Base-by-base conservation (phyloP, 2,888 invertebrate genomes). In the Catocala nupta region DNA sequence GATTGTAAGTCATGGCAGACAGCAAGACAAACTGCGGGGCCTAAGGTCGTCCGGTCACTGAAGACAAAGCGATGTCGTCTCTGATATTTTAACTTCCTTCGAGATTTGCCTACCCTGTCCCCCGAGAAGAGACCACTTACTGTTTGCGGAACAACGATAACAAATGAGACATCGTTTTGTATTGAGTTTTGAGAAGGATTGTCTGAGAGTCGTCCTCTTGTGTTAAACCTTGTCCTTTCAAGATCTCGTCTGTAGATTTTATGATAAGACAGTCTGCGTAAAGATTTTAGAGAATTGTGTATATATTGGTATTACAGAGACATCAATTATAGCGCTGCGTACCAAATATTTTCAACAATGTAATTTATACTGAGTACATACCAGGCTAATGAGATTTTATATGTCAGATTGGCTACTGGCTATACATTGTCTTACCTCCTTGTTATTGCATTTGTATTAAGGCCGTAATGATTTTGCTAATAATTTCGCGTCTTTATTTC, bases 71-170 rank as follows among this genome's bases (percentile, higher is more conserved):
- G 75, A 71, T 70, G 57, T 70, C 56, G 47, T 53, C 8, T 36
- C 58, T 62, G 65, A 73, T 74, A 77, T 74, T 81, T 74, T 72
- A 77, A 71, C 74, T 76, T 75, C 68, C 52, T 64, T 62, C n/a
- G 59, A 74, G 66, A 76, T 76, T 75, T 70, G 65, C 63, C 55
- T 62, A 49, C 12, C 16, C 47, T 39, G 43, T 13, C 55, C 53
- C 53, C 55, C 47, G 61, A 51, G 51, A 34, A 49, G 55, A 49
- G 43, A 49, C 50, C 45, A 50, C 39, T 62, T 43, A 51, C 63
- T 50, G 47, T 61, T 63, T 62, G 25, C 47, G 12, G 33, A 59
- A 66, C 59, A 50, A 57, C 53, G 43, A 7, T 57, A 61, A 70
- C 34, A 66, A 63, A 66, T 76, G 13, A 63, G 50, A 52, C 39